phyloP scores from a whole-genome alignment of 1,140 invertebrate genomes.

The Diuraphis noxia region DNA sequence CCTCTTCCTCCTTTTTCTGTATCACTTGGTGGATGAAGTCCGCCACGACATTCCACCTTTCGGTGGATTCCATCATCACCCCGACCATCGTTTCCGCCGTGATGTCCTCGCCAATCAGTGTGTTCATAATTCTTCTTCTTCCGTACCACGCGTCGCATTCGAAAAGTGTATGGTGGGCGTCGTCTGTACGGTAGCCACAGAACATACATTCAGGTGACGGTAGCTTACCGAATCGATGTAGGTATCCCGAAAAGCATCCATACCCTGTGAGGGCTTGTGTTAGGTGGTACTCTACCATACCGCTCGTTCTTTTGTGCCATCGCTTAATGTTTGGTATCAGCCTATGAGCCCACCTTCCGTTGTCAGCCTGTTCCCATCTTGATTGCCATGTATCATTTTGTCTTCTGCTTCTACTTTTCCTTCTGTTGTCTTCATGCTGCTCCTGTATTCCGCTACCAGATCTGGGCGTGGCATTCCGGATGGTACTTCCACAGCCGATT shows the following conservation, averaged over 20 bases:
- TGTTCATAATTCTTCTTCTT: background rate
- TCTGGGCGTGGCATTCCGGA: background rate
- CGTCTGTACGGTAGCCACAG: background rate
- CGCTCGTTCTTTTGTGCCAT: background rate
- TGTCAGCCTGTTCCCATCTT: background rate
- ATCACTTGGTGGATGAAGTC: no score
- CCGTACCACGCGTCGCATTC: background rate
- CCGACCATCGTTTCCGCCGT: background rate
- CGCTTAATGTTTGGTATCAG: background rate
- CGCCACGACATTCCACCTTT: background rate
- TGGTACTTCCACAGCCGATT: background rate
- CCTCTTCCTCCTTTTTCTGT: no score
- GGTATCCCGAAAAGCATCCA: background rate
- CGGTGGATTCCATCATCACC: background rate
- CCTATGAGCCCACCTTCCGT: background rate
- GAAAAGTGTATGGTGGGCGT: background rate
- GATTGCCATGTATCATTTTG: background rate
- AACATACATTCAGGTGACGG: background rate
- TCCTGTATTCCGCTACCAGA: background rate
- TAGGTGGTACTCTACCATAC: background rate
- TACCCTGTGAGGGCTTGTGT: background rate
- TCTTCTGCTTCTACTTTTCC: background rate
- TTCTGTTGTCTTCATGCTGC: background rate
- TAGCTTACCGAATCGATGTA: background rate
- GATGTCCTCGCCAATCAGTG: background rate